Evolutionary conservation across 1,140 invertebrate species (phyloP), one percentile per base, ranked within the genome.

Genomic region (Scaptomyza pallida): DNA sequence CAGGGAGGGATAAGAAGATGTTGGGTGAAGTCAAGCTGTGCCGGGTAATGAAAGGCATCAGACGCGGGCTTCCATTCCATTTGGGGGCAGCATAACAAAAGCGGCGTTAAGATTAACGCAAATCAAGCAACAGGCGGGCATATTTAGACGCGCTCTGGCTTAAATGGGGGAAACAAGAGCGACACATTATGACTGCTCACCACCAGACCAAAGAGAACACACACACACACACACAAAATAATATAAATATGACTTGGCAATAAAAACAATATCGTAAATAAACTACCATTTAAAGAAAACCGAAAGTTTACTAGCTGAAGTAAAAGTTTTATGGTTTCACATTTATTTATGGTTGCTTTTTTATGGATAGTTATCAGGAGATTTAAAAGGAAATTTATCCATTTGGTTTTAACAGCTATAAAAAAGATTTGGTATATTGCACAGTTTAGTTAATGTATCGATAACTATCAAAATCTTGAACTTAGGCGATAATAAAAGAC

Each of bases 91-190:
- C 51, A 64, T 71, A 45, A 72, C 48, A 67, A 67, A 67, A 54
- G 61, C 62, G 52, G 68, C 52, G 52, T 45, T 57, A 50, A 76
- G 81, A 85, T 85, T 85, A 85, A 70, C 50, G 59, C 81, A 60
- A 57, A 73, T 79, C 73, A 60, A 57, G 57, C 65, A 54, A 56
- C 60, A 37, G 67, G 60, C 67, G 60, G 60, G 23, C 35, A 41
- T 41, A 62, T 69, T 47, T 69, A 54, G 65, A 33, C 59, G 19
- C 30, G 48, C 52, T 69, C n/a, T 41, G 15, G 48, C 15, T 63
- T 48, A 12, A 48, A 57, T 56, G 17, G 30, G n/a, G 2, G 23
- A 45, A 30, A 57, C 30, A 63, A 69, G 40, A 69, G 40, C 57
- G 65, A 62, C 65, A 69, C 30, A 67, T 59, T 65, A 26, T n/a